A percentile compares a stretch with the other conserved stretches of the same genome.
These are phyloP conservation scores for Pogona vitticeps DNA, from an alignment of 2,113 vertebrate species.

Conservation along the genomic window DNA sequence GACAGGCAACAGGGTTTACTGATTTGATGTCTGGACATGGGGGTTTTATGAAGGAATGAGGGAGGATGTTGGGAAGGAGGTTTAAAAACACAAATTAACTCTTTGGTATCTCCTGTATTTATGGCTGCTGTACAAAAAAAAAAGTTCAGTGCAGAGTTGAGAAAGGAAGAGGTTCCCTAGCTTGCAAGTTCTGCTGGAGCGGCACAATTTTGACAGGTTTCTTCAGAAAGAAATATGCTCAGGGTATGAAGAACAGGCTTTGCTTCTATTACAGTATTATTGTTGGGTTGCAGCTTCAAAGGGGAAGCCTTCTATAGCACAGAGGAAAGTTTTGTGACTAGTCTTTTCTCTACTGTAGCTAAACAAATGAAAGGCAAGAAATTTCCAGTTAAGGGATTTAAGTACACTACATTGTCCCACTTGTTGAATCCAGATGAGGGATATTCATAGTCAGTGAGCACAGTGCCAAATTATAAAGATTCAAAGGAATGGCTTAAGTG, in stretches of 20 bases:
- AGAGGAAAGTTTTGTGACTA: slow-evolving; percentile 71
- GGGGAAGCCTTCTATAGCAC: slow-evolving; percentile 65
- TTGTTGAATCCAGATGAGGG: slow-evolving; percentile 72
- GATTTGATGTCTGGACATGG: slow-evolving; percentile 88
- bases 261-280: slow-evolving; percentile 70
- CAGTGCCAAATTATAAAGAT: slow-evolving; percentile 63
- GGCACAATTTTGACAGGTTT: slow-evolving; percentile 45
- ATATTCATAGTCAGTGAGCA: slow-evolving; percentile 63
- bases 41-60: slow-evolving; percentile 85
- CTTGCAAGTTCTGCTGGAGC: slow-evolving; percentile 54
- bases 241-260: slow-evolving; percentile 64
- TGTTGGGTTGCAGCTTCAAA: slow-evolving; percentile 73
- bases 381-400: slow-evolving; percentile 69
- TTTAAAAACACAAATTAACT: slow-evolving; percentile 85
- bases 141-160: slow-evolving; percentile 64
- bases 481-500: slow-evolving; percentile 72
- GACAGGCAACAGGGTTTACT: slow-evolving; percentile 92
- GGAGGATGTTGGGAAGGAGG: slow-evolving; percentile 80
- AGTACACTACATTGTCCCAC: slow-evolving; percentile 73
- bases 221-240: slow-evolving; percentile 62
- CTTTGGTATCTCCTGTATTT: slow-evolving; percentile 81
- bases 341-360: slow-evolving; percentile 74
- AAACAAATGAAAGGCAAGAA: slow-evolving; percentile 74
- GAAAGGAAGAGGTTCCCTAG: slow-evolving; percentile 48
- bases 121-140: slow-evolving; percentile 57